Evolutionary conservation across 2,888 invertebrate genomes (phyloP), one percentile per base, ranked within the genome.

Genomic region (Anticlea derivata): DNA sequence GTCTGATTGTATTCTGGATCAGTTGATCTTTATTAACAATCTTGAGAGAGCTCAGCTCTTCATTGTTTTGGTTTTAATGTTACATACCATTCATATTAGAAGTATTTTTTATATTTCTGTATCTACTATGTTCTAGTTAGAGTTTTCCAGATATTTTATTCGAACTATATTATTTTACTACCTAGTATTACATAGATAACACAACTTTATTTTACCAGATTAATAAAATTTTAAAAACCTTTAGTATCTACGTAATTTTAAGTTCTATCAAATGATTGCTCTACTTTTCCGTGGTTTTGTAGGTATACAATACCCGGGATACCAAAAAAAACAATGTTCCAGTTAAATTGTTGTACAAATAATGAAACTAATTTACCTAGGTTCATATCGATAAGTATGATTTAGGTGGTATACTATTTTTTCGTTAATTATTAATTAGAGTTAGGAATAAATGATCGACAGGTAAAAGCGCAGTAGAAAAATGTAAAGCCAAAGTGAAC

Each of bases 401-500:
- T n/a, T n/a, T n/a, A n/a, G n/a, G n/a, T n/a, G n/a, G n/a, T n/a
- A n/a, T n/a, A 17, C 17, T 17, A 17, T 17, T 17, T 17, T 17
- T 17, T 3, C 17, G 17, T 3, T 39, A 10, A 17, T 41, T 30
- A 40, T 8, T n/a, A 30, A 5, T 40, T 13, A 40, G 29, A 39
- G 40, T 12, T 23, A 41, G 30, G 30, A 23, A 80, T 73, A 77
- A 78, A 83, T 80, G 78, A 76, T 78, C 74, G 71, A 81, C 71
- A 78, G 71, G 13, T 78, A 78, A 78, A 81, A 70, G 73, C 75
- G 73, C 77, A 70, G 79, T 86, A 85, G 81, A 86, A 85, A 85
- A 83, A 71, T 77, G 76, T 77, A 77, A 86, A 86, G 86, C 87
- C 77, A 81, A 86, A 75, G 76, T 77, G 83, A 79, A 83, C 77